Evolutionary conservation across 2,113 vertebrate genomes (phyloP).

Genomic region (Hiodon tergisus): DNA sequence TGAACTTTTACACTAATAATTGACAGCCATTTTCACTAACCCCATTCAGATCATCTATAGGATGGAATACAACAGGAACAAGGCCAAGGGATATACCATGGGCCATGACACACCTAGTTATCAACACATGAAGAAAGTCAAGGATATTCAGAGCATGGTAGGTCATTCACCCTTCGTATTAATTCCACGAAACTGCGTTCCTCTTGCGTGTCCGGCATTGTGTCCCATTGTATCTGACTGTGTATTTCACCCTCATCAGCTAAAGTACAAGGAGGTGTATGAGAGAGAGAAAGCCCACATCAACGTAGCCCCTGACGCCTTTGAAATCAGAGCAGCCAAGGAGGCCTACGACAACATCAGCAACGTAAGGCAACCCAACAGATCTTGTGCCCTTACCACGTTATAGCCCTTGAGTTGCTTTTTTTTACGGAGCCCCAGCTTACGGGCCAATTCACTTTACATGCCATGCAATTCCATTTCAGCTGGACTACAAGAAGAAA

Average conservation of each 20-base stretch:
- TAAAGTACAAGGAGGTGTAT: slow-evolving; percentile 93
- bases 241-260: slow-evolving; percentile 49
- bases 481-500: slow-evolving; percentile 93
- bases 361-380: slow-evolving; percentile 66
- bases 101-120: slow-evolving; percentile 85
- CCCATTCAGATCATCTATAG: slow-evolving; percentile 81
- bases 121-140: slow-evolving; percentile 85
- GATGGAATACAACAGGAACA: slow-evolving; percentile 88
- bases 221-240: slow-evolving; percentile 24
- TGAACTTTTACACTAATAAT: not conserved
- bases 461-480: slow-evolving; percentile 20
- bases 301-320: slow-evolving; percentile 80
- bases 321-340: slow-evolving; percentile 84
- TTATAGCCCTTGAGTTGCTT: not conserved
- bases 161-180: slow-evolving; percentile 19
- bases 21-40: not conserved
- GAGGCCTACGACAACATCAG: slow-evolving; percentile 92
- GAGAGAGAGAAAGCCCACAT: slow-evolving; percentile 90
- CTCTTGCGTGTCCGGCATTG: not conserved
- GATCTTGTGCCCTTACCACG: not conserved
- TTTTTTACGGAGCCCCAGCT: not conserved
- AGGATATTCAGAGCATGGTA: slow-evolving; percentile 86
- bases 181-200: not conserved
- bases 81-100: slow-evolving; percentile 83
- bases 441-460: not conserved